Percentiles rank a stretch among this genome's conserved stretches.
These are phyloP conservation scores for Enteromius argenteus DNA, from an alignment of 2,797 vertebrate genomes.

Conservation along the genomic window DNA sequence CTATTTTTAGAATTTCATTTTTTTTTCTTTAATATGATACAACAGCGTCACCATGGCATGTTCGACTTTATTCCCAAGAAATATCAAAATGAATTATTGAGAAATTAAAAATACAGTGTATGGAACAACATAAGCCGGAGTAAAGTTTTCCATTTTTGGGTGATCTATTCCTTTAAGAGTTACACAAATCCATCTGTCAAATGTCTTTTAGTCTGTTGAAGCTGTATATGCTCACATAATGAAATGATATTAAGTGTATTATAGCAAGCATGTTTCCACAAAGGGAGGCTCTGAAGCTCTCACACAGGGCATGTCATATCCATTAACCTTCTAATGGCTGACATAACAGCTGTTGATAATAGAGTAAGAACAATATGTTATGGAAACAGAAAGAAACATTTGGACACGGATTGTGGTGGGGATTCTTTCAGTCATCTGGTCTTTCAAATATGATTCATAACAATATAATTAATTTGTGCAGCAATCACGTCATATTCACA, in stretches of 20 bases:
- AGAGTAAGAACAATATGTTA: conserved; percentile 25
- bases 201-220: background rate
- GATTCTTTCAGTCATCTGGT: conserved; percentile 3
- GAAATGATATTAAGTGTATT: conserved; percentile 50
- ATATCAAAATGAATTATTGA: background rate
- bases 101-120: background rate
- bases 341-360: conserved; percentile 36
- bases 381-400: conserved; percentile 32
- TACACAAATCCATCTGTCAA: conserved; percentile 13
- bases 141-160: background rate
- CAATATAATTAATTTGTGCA: conserved; percentile 7
- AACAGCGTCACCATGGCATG: background rate
- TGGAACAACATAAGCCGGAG: background rate
- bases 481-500: conserved; percentile 30
- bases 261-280: conserved; percentile 42
- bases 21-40: background rate
- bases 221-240: conserved; percentile 42
- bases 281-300: conserved; percentile 37
- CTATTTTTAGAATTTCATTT: background rate
- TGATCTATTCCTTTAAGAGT: conserved; percentile 12
- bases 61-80: background rate
- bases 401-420: background rate
- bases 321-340: conserved; percentile 35
- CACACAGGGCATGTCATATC: conserved; percentile 44
- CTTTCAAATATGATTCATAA: conserved; percentile 27